These are phyloP conservation scores for Siphlonurus alternatus DNA, from an alignment of 2,888 invertebrate genomes.

Conservation along the genomic window DNA sequence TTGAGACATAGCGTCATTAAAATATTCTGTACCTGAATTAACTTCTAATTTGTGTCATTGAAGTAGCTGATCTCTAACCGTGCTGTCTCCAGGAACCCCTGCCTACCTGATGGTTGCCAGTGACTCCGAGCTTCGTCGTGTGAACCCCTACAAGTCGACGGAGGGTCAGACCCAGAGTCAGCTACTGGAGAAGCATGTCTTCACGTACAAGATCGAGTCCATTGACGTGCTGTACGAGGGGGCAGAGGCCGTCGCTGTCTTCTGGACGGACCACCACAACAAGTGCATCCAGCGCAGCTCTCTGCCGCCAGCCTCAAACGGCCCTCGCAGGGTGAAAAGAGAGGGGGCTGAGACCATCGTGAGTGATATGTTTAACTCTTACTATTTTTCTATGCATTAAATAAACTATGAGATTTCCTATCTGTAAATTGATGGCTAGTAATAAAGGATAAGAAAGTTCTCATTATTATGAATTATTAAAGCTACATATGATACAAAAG, in stretches of 20 bases:
- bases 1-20: no score
- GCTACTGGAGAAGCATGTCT: conserved; percentile 19
- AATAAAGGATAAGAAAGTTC: no score
- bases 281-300: conserved; percentile 27
- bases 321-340: conserved; percentile 4
- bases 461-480: no score
- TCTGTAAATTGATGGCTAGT: no score
- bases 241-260: conserved; percentile 21
- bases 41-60: no score
- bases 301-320: conserved; percentile 6
- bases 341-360: conserved; percentile 1
- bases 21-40: no score
- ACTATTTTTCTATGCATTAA: no score
- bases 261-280: conserved; percentile 31
- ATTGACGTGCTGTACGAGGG: conserved; percentile 31
- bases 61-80: no score
- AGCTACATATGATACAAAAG: no score
- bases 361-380: neutral
- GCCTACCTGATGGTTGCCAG: conserved; percentile 47
- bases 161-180: conserved; percentile 25
- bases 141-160: conserved; percentile 42
- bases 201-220: conserved; percentile 34
- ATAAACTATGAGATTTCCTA: no score
- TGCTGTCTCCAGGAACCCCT: conserved; percentile 33
- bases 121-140: conserved; percentile 39